These are phyloP conservation scores for Thelaira solivaga DNA, from an alignment of 2,888 invertebrate species.

Conservation along the genomic window DNA sequence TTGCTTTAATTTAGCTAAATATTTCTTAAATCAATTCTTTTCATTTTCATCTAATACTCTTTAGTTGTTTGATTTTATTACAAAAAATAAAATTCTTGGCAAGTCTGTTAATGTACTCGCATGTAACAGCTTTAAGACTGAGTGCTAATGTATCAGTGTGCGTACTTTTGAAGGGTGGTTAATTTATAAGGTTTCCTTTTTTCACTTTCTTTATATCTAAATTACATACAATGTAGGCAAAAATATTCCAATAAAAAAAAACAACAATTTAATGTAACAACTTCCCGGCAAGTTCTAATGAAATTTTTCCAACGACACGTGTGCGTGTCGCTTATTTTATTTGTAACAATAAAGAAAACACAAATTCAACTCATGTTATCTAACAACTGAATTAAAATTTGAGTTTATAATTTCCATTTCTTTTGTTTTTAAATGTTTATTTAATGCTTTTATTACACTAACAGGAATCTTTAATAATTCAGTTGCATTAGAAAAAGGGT, in stretches of 20 bases:
- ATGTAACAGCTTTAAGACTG: background rate
- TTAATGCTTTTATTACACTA: background rate
- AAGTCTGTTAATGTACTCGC: background rate
- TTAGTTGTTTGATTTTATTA: background rate
- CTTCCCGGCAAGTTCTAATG: slow-evolving; percentile 16
- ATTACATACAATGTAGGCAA: slow-evolving; percentile 11
- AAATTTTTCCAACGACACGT: slow-evolving; percentile 28
- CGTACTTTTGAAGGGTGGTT: slow-evolving; percentile 12
- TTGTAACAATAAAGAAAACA: background rate
- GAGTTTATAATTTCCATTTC: slow-evolving; percentile 7
- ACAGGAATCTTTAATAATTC: background rate
- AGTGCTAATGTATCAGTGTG: background rate
- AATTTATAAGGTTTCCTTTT: background rate
- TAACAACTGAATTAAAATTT: slow-evolving; percentile 42
- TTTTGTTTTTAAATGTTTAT: background rate
- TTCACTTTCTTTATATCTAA: background rate
- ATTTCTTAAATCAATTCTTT: background rate
- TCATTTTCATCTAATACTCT: background rate
- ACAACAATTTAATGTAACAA: slow-evolving; percentile 15
- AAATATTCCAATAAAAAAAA: slow-evolving; percentile 29
- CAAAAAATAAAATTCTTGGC: too few species aligned
- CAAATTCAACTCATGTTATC: slow-evolving; percentile 15
- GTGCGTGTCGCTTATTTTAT: slow-evolving; percentile 24
- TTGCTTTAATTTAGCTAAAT: background rate
- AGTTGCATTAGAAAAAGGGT: slow-evolving; percentile 24